Base-by-base conservation (phyloP, 2,113 vertebrate genomes). In the Hippocampus abdominalis region DNA sequence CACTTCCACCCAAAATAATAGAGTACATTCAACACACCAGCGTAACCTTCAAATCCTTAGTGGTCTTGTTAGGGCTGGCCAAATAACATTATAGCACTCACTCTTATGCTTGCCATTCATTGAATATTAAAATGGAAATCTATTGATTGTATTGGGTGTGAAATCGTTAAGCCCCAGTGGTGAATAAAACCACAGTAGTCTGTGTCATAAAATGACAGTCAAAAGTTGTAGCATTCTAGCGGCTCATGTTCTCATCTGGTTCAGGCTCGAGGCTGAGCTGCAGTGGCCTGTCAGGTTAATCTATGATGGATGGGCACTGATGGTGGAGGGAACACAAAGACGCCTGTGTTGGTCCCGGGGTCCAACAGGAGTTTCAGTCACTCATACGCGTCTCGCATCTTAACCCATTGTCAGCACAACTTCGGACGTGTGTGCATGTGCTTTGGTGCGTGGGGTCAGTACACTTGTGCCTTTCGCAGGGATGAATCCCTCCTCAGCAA, bases 301-400 rank as follows among this genome's bases (percentile, higher is more conserved):
- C 87, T 60, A 87, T 96, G 95, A 96, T 93, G 94, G 94, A 96
- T 94, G 75, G 87, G 39, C 93, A 93, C 93, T 92, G 92, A 93
- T 95, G 95, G 92, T 89, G 75, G 88, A 81, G 69, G 59, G 82
- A 89, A 87, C 88, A 96, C 94, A 96, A 96, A 94, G 93, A 87
- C 75, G 23, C 68, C 71, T 85, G 91, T 94, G 93, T 96, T 89
- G 57, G 77, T 82, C 78, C 71, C 25, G 67, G 82, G 76, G 81
- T 81, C 48, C 40, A 81, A 85, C 76, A 61, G 84, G 82, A 54
- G 94, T 92, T 90, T 81, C 79, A 76, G 92, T 94, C 93, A 81
- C 89, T 94, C 94, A 94, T 81, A 87, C 85, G 79, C 36, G 72
- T 84, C 84, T 78, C 91, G 86, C 87, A 86, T 87, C 80, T 82